phyloP scores from a whole-genome alignment of 92 coral and sea anemone species.

The Isaurus tuberculatus region DNA sequence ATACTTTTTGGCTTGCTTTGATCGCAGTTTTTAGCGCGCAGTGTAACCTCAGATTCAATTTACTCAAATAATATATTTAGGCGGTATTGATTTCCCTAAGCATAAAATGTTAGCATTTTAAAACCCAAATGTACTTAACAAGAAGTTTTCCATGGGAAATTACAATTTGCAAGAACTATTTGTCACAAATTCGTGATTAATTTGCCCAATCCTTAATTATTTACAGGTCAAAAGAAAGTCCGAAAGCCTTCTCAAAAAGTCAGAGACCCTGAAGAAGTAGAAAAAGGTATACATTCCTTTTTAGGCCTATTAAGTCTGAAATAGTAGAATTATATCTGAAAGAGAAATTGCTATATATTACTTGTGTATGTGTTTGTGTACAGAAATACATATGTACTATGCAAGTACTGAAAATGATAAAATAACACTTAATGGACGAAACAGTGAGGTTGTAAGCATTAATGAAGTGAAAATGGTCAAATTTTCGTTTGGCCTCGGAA shows the following conservation, averaged over 20 bases:
- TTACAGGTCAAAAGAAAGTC: not conserved
- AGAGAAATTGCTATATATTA: too few species aligned
- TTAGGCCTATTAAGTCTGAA: not conserved
- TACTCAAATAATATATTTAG: too few species aligned
- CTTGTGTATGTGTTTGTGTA: too few species aligned
- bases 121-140: too few species aligned
- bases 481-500: not conserved
- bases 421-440: not conserved
- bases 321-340: too few species aligned
- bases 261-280: not conserved
- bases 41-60: too few species aligned
- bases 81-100: too few species aligned
- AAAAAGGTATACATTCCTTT: not conserved
- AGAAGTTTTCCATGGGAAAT: too few species aligned
- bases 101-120: too few species aligned
- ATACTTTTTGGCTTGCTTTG: too few species aligned
- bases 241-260: slow-evolving; percentile 1
- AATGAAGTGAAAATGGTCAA: slow-evolving; percentile 1
- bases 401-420: not conserved
- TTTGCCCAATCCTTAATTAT: not conserved
- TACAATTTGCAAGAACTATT: not conserved
- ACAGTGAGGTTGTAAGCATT: not conserved
- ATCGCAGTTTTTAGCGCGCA: too few species aligned
- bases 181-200: not conserved
- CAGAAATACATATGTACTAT: too few species aligned